Percentiles rank a stretch among this genome's conserved stretches.
Conservation (phyloP, 2,797 vertebrate species). For the Manis crassicaudata region DNA sequence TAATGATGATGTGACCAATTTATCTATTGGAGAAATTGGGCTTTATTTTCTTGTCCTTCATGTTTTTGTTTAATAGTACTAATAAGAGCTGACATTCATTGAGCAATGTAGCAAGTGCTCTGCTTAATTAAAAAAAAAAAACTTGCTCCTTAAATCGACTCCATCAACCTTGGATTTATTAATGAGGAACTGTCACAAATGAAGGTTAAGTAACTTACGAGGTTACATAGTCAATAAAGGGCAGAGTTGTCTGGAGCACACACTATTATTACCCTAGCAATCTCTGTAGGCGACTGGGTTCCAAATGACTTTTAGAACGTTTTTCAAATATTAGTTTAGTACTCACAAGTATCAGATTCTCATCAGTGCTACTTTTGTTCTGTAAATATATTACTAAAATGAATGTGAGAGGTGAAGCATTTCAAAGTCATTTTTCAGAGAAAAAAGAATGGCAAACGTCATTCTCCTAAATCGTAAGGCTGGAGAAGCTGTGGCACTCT, state of each 20-base stretch:
- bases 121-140: slow-evolving; percentile 37
- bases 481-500: not conserved
- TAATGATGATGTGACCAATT: not conserved
- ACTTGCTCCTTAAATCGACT: not conserved
- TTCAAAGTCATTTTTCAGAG: not conserved
- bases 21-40: not conserved
- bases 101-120: not conserved
- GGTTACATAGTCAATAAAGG: not conserved
- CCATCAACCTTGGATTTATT: not conserved
- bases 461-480: not conserved
- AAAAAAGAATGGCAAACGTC: not conserved
- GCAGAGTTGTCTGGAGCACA: not conserved
- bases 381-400: not conserved
- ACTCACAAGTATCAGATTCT: not conserved
- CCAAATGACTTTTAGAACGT: not conserved
- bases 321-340: not conserved
- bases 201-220: not conserved
- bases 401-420: not conserved
- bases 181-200: not conserved
- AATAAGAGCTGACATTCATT: not conserved
- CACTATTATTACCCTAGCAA: not conserved
- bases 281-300: not conserved
- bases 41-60: not conserved
- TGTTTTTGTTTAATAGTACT: not conserved
- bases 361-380: not conserved